Evolutionary conservation across 2,113 vertebrate species (phyloP).

Genomic region (Glareola pratincola): DNA sequence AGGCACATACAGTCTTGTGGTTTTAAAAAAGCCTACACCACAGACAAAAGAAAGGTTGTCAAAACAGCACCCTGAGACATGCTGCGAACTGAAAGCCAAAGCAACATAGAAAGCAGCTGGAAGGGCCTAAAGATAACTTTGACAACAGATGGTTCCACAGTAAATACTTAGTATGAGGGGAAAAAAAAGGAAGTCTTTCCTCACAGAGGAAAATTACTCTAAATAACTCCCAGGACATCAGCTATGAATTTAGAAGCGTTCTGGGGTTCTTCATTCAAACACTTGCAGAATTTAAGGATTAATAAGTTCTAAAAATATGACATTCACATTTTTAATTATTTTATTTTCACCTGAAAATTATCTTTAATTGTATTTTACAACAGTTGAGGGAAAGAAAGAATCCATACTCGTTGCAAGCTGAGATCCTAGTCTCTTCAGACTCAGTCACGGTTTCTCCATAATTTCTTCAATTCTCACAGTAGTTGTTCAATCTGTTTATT

Average conservation of each 20-base stretch:
- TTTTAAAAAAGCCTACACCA: neutral
- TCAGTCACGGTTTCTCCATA: neutral
- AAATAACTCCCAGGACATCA: neutral
- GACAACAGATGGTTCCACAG: neutral
- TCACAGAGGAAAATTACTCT: neutral
- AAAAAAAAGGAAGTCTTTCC: accelerated
- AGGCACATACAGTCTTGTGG: accelerated
- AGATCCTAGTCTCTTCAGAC: neutral
- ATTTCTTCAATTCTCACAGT: neutral
- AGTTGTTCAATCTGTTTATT: neutral
- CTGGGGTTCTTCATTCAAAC: neutral
- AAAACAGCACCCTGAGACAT: neutral
- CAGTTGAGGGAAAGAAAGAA: neutral
- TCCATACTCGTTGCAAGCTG: neutral
- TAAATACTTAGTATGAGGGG: neutral
- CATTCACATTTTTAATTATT: neutral
- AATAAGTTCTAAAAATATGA: neutral
- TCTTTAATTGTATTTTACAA: neutral
- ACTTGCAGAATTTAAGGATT: neutral
- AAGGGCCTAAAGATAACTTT: neutral
- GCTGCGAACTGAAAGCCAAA: neutral
- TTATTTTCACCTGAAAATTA: neutral
- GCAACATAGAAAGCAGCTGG: neutral
- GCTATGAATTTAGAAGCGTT: neutral
- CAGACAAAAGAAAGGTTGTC: neutral